Base-by-base conservation (phyloP, 2,113 vertebrate genomes). In the Carlito syrichta region DNA sequence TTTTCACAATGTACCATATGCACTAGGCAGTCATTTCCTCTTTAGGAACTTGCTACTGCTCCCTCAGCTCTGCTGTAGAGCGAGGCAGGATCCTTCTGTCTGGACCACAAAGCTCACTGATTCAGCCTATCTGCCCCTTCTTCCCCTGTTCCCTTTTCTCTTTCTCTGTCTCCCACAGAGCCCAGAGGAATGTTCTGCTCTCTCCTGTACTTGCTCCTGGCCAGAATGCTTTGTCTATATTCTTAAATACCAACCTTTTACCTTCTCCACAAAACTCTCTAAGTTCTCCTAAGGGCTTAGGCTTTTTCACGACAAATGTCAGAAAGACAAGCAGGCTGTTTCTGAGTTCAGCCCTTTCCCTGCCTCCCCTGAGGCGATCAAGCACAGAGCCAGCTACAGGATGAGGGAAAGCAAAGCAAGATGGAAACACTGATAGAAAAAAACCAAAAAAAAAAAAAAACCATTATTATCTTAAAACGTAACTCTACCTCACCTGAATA, bases 271-370 rank as follows among this genome's bases (percentile, higher is more conserved):
- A 92, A 89, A 92, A 85, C 79, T 82, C 79, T 94, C 22, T n/a
- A 78, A 92, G 60, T 78, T 87, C 27, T 66, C 94, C 82, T 68
- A 58, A 86, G 92, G 95, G 68, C 85, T 95, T 54, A 81, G 13
- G 43, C 11, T 88, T 91, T 86, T 92, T 93, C 30, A 5, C 73
- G 74, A 83, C 74, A 83, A 88, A 89, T 86, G 89, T 87, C 94
- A 95, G 48, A 78, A 81, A 93, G 62, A 92, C 48, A 86, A 77
- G 76, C 50, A 92, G 63, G 38, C 90, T 92, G 71, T 96, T 97
- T 97, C 66, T 96, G 94, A 94, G 66, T 86, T 96, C 84, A 86
- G 23, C 27, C 68, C 56, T 89, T 66, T 56, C 10, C 17, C 79
- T 84, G 25, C 38, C 83, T 97, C 68, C 94, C 86, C 76, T 19